Base-by-base conservation (phyloP, 2,888 invertebrate species). In the Caenorhabditis sp. region DNA sequence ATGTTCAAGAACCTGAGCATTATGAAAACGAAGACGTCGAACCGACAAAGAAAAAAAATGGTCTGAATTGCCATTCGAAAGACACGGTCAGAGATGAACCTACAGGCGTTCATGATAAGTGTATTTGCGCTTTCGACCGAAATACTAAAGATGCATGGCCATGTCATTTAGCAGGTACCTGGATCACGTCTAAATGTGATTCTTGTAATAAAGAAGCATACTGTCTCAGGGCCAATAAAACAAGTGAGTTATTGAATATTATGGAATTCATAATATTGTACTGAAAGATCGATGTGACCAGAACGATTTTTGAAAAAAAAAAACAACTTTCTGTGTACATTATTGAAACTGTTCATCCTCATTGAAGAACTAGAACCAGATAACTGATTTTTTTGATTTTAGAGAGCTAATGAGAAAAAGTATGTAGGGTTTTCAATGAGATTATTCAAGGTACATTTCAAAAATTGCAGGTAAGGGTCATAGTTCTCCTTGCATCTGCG, bases 71-170 rank as follows among this genome's bases (percentile, higher is more conserved):
- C 17, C 49, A 4, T 8, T 49, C 49, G 10, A 36, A 36, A 36
- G 36, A 36, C 36, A 36, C 36, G 10, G 10, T 43, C 17, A 76
- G 67, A 58, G 78, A 82, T 25, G 75, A 76, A 27, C 82, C 83
- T 14, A 66, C 69, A 21, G 78, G 80, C 2, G 63, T 68, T 5
- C 63, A 74, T 14, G 83, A 84, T 25, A 80, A 79, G 25, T 85
- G 85, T 59, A 77, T 83, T 54, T 85, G 85, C 36, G 85, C 85
- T 1, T 85, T 85, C 52, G 85, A 85, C 63, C 62, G 84, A 58
- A 69, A 68, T 0, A 81, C 81, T 21, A 72, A 79, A 57, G 81
- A 80, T 59, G 78, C 80, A 1, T 80, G 80, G 80, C 80, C 80
- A 2, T 80, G 80, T 56, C 76, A 74, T 61, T 57, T 76, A 26